A percentile compares a stretch with the other conserved stretches of the same genome.
Evolutionary conservation across 2,797 vertebrate species (phyloP).

Genomic region (Hypotaenidia okinawae): DNA sequence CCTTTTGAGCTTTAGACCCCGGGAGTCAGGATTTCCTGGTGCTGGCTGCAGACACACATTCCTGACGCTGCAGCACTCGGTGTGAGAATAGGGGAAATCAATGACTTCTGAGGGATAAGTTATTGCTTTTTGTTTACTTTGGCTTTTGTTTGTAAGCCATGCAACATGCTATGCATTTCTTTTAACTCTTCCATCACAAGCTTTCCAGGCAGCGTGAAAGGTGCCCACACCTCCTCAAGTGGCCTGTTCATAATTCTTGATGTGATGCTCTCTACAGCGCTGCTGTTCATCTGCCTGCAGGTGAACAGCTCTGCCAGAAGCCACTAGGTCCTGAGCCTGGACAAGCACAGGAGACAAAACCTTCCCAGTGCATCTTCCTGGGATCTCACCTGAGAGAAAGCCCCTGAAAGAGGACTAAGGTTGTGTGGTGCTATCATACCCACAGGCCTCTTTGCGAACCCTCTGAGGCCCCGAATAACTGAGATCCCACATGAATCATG

Average conservation of each 20-base stretch:
- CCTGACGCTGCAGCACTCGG: background rate
- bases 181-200: background rate
- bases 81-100: constrained; percentile 64
- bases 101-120: constrained; percentile 51
- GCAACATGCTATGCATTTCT: background rate
- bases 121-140: constrained; percentile 57
- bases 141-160: constrained; percentile 55
- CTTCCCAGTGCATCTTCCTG: background rate
- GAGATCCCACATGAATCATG: constrained; percentile 16
- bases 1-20: background rate
- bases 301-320: background rate
- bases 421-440: background rate
- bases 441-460: background rate
- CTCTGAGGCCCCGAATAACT: background rate
- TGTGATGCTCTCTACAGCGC: accelerated
- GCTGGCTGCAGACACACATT: constrained; percentile 12
- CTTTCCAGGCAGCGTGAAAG: background rate
- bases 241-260: background rate
- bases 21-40: constrained; percentile 53
- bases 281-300: background rate
- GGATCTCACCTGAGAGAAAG: background rate
- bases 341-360: accelerated
- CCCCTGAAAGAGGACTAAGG: background rate
- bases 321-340: background rate
- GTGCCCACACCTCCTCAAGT: background rate